Evolutionary conservation across 2,113 vertebrate genomes (phyloP).

Genomic region (Cyprinodon brontotheroides): DNA sequence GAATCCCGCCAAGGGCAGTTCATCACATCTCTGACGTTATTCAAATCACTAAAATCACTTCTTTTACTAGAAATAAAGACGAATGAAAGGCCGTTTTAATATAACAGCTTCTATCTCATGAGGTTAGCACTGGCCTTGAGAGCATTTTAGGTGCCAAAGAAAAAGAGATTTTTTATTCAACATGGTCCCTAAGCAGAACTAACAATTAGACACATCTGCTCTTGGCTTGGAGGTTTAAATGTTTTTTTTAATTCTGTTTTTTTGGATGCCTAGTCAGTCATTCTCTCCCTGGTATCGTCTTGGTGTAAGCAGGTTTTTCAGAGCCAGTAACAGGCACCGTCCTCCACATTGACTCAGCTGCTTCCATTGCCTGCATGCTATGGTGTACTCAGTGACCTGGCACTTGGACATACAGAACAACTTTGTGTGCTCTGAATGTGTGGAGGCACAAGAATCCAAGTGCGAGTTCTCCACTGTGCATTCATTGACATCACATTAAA

Average conservation of each 20-base stretch:
- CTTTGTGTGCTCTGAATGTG: background rate
- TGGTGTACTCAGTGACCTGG: slow-evolving; percentile 37
- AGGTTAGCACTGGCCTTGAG: slow-evolving; percentile 22
- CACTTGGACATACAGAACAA: background rate
- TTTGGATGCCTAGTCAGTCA: background rate
- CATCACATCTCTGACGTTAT: slow-evolving; percentile 24
- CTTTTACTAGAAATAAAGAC: slow-evolving; percentile 33
- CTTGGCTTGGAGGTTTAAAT: background rate
- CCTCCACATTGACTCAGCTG: slow-evolving; percentile 9
- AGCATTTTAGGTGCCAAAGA: slow-evolving; percentile 14
- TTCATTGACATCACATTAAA: background rate
- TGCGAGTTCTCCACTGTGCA: background rate
- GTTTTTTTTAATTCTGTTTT: background rate
- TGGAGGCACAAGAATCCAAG: slow-evolving; percentile 18
- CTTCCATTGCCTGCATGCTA: slow-evolving; percentile 18
- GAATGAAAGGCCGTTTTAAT: slow-evolving; percentile 37
- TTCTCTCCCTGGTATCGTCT: slow-evolving; percentile 8
- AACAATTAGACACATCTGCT: background rate
- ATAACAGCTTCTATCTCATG: slow-evolving; percentile 34
- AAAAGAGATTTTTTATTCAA: background rate
- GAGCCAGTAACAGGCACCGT: slow-evolving; percentile 15
- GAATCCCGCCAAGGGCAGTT: slow-evolving; percentile 16
- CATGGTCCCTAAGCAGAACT: slow-evolving; percentile 1
- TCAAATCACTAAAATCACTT: slow-evolving; percentile 52
- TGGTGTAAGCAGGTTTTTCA: slow-evolving; percentile 10